Evolutionary conservation across 2,888 invertebrate species (phyloP).

Genomic region (Ceriagrion tenellum): DNA sequence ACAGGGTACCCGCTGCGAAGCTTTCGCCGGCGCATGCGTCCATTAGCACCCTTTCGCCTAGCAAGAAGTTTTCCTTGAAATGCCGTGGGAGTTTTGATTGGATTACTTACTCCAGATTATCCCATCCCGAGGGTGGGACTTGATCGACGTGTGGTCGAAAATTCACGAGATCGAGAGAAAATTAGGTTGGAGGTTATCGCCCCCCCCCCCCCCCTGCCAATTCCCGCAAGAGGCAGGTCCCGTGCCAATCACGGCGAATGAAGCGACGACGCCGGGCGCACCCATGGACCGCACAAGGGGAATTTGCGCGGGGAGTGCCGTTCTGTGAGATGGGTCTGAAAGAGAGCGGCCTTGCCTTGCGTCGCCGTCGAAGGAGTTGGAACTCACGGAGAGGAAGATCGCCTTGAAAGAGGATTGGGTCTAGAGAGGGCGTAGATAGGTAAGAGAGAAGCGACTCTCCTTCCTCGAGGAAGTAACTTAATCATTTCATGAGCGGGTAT

Average conservation of each 20-base stretch:
- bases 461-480: too few relatives aligned
- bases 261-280: not conserved
- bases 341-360: too few relatives aligned
- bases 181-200: conserved; percentile 23
- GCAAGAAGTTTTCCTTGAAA: not conserved
- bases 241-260: not conserved
- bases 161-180: not conserved
- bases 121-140: not conserved
- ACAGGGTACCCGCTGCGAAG: not conserved
- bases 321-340: too few relatives aligned
- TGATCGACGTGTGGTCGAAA: not conserved
- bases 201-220: not conserved
- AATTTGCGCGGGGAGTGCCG: too few relatives aligned
- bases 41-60: not conserved
- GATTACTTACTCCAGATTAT: not conserved
- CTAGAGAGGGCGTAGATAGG: too few relatives aligned
- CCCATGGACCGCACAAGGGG: too few relatives aligned
- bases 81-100: not conserved
- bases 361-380: too few relatives aligned
- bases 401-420: too few relatives aligned
- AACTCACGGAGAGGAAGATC: too few relatives aligned
- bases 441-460: too few relatives aligned
- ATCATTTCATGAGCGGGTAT: too few relatives aligned
- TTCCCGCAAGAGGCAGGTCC: not conserved
- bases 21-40: not conserved